Evolutionary conservation across 64 coral and sea anemone species (phyloP), one percentile per base, ranked within the genome.

Genomic region (Pachyseris speciosa): DNA sequence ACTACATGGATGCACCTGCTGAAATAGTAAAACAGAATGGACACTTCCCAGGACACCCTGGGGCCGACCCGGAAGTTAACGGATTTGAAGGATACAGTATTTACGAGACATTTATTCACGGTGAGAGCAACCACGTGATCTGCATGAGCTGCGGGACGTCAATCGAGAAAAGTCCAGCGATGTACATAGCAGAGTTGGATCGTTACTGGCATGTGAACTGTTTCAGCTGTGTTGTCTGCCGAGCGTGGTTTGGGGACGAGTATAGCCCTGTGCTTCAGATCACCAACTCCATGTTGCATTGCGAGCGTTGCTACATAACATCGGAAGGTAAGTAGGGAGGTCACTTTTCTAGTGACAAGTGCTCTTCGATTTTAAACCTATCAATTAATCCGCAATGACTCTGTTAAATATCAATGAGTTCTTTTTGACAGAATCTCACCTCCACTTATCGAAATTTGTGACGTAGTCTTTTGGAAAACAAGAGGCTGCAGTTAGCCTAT

Each of bases 271-370:
- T 69, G 37, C 45, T 84, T 57, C 78, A 70, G 9, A 75, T 91
- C 64, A 83, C 89, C 22, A 64, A 91, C 66, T 84, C 77, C 80
- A 72, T 91, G 48, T 64, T 91, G n/a, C 89, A 91, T 63, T 91
- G 89, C 44, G 89, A 91, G 74, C 81, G 80, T 6, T 91, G 89
- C 67, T 91, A 83, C 79, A 91, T 91, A 12, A 84, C 89, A 44
- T 65, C 83, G 50, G 89, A 91, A 38, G 89, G 89, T 91, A 75
- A 65, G 69, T 57, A 28, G 19, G 59, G 9, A 25, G 4, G 9
- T 28, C 25, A 2, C 19, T 58, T n/a, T n/a, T n/a, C n/a, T n/a
- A n/a, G n/a, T n/a, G n/a, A n/a, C n/a, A n/a, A n/a, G n/a, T n/a
- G n/a, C n/a, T n/a, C n/a, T n/a, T n/a, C n/a, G n/a, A n/a, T n/a